Evolutionary conservation across 2,113 vertebrate species (phyloP).

Genomic region (Ibidorhyncha struthersii): DNA sequence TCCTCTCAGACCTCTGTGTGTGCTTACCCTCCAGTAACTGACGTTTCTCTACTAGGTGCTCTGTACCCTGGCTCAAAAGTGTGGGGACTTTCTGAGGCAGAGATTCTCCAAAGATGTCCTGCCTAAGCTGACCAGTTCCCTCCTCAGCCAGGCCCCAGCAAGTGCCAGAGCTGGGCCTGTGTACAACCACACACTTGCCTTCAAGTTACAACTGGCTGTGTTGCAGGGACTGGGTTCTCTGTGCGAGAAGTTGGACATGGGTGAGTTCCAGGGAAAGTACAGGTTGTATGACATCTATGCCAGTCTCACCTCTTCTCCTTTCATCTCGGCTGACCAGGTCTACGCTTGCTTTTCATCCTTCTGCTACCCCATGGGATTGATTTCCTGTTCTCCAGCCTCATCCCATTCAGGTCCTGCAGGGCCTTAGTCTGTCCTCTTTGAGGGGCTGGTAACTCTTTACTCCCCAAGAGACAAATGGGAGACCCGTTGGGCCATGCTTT

Average conservation of each 20-base stretch:
- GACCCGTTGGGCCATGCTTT: neutral
- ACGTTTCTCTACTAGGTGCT: slow-evolving; percentile 80
- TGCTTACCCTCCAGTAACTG: neutral
- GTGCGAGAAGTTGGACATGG: slow-evolving; percentile 84
- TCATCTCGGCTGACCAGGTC: neutral
- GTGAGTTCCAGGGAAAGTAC: slow-evolving; percentile 71
- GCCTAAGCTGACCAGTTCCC: slow-evolving; percentile 81
- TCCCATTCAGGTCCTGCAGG: neutral
- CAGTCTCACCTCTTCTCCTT: neutral
- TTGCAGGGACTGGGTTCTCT: slow-evolving; percentile 89
- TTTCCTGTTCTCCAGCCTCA: neutral
- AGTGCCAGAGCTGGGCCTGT: slow-evolving; percentile 85
- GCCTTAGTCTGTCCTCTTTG: neutral
- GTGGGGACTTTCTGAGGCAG: slow-evolving; percentile 87
- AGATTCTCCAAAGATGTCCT: slow-evolving; percentile 91
- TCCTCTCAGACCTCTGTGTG: neutral
- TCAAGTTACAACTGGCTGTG: slow-evolving; percentile 90
- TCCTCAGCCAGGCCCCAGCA: slow-evolving; percentile 82
- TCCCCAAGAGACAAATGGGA: neutral
- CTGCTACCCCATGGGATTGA: neutral
- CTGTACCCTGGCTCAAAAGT: slow-evolving; percentile 81
- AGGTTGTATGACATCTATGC: neutral
- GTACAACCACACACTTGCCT: slow-evolving; percentile 87
- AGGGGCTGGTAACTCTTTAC: neutral
- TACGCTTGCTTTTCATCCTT: neutral